Percentiles rank a stretch among this genome's conserved stretches.
Evolutionary conservation across 1,140 invertebrate species (phyloP).

Genomic region (Cheumatopsyche charites): DNA sequence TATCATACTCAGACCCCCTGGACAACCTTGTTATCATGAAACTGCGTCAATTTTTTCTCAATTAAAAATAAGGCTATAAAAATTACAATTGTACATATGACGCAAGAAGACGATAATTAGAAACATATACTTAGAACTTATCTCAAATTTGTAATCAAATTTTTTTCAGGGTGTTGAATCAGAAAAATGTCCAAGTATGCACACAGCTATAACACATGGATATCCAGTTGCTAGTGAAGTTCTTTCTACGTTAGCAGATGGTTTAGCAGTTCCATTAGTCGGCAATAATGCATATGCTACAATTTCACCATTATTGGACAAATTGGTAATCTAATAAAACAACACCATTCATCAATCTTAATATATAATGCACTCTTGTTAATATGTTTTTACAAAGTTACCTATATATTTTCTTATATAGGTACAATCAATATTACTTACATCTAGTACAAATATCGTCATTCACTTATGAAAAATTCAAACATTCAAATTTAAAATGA

Average conservation of each 20-base stretch:
- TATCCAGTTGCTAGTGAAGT: constrained; percentile 72
- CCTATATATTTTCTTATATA: no score
- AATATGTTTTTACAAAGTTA: no score
- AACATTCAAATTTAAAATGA: no score
- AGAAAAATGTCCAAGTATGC: constrained; percentile 86
- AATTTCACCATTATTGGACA: constrained; percentile 78
- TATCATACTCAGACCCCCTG: background rate
- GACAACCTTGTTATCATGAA: constrained; percentile 1
- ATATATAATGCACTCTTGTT: constrained; percentile 6
- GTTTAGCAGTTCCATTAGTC: constrained; percentile 87
- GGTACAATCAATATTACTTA: no score
- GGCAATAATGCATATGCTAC: constrained; percentile 89
- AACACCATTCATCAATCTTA: no score
- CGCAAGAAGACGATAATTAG: no score
- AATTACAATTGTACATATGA: no score
- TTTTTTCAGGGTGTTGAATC: constrained; percentile 84
- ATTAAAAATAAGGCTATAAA: no score
- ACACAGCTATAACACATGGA: constrained; percentile 72
- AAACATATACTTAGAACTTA: no score
- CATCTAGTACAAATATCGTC: background rate
- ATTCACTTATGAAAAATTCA: no score
- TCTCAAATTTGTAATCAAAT: background rate
- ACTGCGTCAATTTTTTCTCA: no score
- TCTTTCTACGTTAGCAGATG: constrained; percentile 85
- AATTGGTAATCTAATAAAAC: constrained; percentile 75